Percentiles rank a stretch among this genome's conserved stretches.
These are phyloP conservation scores for Drosophila lacertosa DNA, from an alignment of 1,140 invertebrate genomes.

Conservation along the genomic window DNA sequence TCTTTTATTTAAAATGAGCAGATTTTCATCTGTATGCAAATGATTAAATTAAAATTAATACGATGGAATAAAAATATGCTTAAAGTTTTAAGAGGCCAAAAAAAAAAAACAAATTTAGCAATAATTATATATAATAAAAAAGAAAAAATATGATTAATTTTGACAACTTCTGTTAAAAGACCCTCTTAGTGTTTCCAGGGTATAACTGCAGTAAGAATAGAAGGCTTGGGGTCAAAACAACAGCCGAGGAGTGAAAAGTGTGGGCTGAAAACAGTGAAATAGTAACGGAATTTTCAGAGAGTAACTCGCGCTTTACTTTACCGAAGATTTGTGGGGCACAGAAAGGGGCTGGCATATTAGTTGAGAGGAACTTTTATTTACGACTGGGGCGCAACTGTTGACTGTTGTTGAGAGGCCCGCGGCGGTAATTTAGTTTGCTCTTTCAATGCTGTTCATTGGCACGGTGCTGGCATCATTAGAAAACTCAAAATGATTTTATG, in stretches of 20 bases:
- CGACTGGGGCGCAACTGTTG: constrained; percentile 32
- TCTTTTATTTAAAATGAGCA: no score
- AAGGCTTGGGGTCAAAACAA: background rate
- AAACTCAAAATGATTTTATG: constrained; percentile 73
- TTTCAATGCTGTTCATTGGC: constrained; percentile 22
- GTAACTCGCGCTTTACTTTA: constrained; percentile 56
- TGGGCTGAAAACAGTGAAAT: constrained; percentile 3
- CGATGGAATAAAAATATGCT: no score
- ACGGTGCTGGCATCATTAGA: constrained; percentile 64
- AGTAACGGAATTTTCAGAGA: constrained; percentile 45
- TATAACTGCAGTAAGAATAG: constrained; percentile 10
- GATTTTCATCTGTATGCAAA: no score
- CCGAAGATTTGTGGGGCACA: constrained; percentile 65
- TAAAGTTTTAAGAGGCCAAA: no score
- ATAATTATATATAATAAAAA: no score
- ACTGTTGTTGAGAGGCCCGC: constrained; percentile 36
- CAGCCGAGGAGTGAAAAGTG: background rate
- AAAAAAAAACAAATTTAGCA: no score
- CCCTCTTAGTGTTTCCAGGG: background rate
- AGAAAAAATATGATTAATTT: no score
- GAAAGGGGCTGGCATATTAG: constrained; percentile 65
- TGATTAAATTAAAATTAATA: no score
- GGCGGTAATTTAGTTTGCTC: constrained; percentile 59
- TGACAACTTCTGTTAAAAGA: no score
- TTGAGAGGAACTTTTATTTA: constrained; percentile 73